These are phyloP conservation scores for Archips xylosteana DNA, from an alignment of 2,888 invertebrate genomes.

Conservation along the genomic window DNA sequence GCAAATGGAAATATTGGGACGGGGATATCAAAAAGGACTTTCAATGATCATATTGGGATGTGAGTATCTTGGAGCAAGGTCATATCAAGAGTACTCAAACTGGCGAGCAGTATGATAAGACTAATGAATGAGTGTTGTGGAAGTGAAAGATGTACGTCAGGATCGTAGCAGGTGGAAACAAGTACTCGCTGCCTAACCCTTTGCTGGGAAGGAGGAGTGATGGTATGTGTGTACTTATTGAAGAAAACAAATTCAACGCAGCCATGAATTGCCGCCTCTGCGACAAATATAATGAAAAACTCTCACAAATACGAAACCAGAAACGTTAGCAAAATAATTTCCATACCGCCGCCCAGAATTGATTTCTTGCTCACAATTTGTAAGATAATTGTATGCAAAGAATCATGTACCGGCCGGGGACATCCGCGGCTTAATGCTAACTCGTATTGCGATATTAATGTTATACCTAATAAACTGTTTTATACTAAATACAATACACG, in stretches of 20 bases:
- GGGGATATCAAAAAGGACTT: no score
- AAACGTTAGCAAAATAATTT: slow-evolving; percentile 25
- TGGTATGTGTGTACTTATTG: no score
- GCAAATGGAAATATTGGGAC: no score
- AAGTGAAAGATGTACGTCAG: no score
- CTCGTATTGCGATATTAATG: slow-evolving; percentile 68
- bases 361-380: slow-evolving; percentile 56
- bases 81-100: no score
- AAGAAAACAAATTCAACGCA: background rate
- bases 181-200: no score
- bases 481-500: slow-evolving; percentile 45
- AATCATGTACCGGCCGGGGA: slow-evolving; percentile 78
- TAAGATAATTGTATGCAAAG: slow-evolving; percentile 76
- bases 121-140: no score
- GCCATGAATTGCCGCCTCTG: background rate
- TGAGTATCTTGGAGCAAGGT: no score
- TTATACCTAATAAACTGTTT: slow-evolving; percentile 64
- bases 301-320: slow-evolving; percentile 2
- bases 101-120: no score
- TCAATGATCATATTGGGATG: no score
- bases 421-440: slow-evolving; percentile 66
- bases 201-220: no score
- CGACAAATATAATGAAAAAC: background rate
- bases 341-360: slow-evolving; percentile 24
- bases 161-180: no score